phyloP scores from a whole-genome alignment of 2,797 vertebrate genomes.

The Agapornis canus region DNA sequence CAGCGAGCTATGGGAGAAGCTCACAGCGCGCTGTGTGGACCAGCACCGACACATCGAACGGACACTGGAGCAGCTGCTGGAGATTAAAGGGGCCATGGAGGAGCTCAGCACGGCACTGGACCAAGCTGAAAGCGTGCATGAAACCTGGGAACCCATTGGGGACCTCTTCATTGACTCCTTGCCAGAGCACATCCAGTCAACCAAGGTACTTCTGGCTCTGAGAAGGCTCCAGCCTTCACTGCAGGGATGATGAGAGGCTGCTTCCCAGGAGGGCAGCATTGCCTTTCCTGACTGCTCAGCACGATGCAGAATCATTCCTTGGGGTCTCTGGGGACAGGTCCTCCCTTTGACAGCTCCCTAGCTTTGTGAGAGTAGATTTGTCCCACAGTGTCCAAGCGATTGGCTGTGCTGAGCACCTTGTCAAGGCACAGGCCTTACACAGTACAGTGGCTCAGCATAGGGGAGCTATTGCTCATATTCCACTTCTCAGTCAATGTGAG shows the following conservation, averaged over 20 bases:
- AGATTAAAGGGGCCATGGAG: conserved; percentile 92
- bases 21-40: conserved; percentile 92
- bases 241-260: background rate
- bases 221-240: background rate
- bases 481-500: background rate
- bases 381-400: background rate
- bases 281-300: background rate
- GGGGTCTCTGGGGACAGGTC: background rate
- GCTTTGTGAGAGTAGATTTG: background rate
- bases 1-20: conserved; percentile 96
- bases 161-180: conserved; percentile 97
- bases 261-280: background rate
- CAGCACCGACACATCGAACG: conserved; percentile 93
- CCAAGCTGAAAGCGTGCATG: conserved; percentile 89
- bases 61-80: conserved; percentile 91
- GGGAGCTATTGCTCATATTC: background rate
- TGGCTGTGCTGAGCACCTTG: background rate
- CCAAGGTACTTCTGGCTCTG: conserved; percentile 83
- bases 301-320: background rate
- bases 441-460: background rate
- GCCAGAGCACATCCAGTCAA: conserved; percentile 94
- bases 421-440: background rate
- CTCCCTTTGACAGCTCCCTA: background rate
- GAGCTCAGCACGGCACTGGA: conserved; percentile 86
- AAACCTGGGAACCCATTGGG: conserved; percentile 95